A percentile compares a stretch with the other conserved stretches of the same genome.
phyloP scores from a whole-genome alignment of 1,140 invertebrate species.

The Thrips palmi region DNA sequence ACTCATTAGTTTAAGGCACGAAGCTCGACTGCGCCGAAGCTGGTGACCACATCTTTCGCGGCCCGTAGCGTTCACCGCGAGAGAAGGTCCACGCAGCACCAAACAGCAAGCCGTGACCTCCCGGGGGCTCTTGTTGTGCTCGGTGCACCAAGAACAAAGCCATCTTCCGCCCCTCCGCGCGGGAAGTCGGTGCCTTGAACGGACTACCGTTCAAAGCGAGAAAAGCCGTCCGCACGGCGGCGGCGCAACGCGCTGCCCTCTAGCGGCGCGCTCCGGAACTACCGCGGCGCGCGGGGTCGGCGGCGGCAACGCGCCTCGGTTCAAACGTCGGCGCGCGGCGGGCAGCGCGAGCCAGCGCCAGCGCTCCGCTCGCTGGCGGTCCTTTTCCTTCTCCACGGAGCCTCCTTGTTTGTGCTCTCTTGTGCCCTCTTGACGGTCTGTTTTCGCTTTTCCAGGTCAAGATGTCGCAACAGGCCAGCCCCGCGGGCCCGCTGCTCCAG shows the following conservation, averaged over 20 bases:
- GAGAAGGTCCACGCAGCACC: too few species aligned
- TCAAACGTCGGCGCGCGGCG: constrained; percentile 1
- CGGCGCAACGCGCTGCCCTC: too few species aligned
- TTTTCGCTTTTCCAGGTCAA: too few species aligned
- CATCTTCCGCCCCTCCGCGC: constrained; percentile 9
- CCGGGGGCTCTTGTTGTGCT: neutral
- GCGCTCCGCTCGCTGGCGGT: neutral
- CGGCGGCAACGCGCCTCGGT: neutral
- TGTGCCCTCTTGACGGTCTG: too few species aligned
- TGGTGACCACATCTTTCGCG: too few species aligned
- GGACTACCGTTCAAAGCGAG: constrained; percentile 3
- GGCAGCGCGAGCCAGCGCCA: neutral
- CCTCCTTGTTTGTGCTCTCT: constrained; percentile 3
- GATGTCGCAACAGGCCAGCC: too few species aligned
- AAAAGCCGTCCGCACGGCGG: too few species aligned
- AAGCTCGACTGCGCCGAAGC: too few species aligned
- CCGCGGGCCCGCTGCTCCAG: neutral
- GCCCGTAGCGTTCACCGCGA: too few species aligned
- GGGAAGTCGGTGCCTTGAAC: neutral
- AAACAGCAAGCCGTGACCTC: too few species aligned
- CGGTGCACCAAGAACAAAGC: constrained; percentile 1
- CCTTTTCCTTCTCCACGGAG: constrained; percentile 3
- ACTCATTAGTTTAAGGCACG: constrained; percentile 76
- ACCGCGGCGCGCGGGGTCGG: too few species aligned
- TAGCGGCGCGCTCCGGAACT: too few species aligned